phyloP scores from a whole-genome alignment of 2,888 invertebrate genomes.

The Abscondita cerata region DNA sequence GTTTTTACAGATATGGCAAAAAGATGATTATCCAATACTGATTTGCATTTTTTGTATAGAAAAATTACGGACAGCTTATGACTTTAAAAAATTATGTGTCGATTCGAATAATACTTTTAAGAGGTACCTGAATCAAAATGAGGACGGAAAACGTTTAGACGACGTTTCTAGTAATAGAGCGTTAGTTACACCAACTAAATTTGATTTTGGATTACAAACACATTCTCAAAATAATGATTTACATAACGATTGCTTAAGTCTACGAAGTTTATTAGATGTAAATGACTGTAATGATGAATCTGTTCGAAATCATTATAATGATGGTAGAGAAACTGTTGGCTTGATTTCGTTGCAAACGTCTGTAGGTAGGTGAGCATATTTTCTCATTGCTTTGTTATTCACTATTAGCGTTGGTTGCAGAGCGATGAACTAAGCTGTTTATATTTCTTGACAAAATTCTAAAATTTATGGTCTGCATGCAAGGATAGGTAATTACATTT shows the following conservation, averaged over 20 bases:
- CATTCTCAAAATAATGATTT: slow-evolving; percentile 42
- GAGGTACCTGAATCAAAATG: slow-evolving; percentile 22
- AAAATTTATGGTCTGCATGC: background rate
- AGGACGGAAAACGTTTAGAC: slow-evolving; percentile 33
- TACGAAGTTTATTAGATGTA: slow-evolving; percentile 53
- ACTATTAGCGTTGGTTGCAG: too few relatives aligned
- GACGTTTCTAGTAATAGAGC: slow-evolving; percentile 28
- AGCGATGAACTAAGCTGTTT: too few relatives aligned
- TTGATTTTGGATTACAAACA: slow-evolving; percentile 45
- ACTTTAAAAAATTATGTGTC: slow-evolving; percentile 31
- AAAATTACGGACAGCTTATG: slow-evolving; percentile 29
- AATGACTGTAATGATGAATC: slow-evolving; percentile 46
- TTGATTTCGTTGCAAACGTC: slow-evolving; percentile 1
- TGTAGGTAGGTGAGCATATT: slow-evolving; percentile 1
- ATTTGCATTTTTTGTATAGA: slow-evolving; percentile 32
- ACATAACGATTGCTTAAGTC: slow-evolving; percentile 50
- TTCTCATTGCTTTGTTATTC: too few relatives aligned
- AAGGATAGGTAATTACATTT: background rate
- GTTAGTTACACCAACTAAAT: slow-evolving; percentile 47
- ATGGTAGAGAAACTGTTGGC: slow-evolving; percentile 14
- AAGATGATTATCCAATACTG: slow-evolving; percentile 25
- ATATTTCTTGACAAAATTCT: background rate
- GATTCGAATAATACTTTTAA: slow-evolving; percentile 28
- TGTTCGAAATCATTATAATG: slow-evolving; percentile 26
- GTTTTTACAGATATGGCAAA: slow-evolving; percentile 28